phyloP scores from a whole-genome alignment of 2,888 invertebrate genomes.

The Leucoptera coffeella region DNA sequence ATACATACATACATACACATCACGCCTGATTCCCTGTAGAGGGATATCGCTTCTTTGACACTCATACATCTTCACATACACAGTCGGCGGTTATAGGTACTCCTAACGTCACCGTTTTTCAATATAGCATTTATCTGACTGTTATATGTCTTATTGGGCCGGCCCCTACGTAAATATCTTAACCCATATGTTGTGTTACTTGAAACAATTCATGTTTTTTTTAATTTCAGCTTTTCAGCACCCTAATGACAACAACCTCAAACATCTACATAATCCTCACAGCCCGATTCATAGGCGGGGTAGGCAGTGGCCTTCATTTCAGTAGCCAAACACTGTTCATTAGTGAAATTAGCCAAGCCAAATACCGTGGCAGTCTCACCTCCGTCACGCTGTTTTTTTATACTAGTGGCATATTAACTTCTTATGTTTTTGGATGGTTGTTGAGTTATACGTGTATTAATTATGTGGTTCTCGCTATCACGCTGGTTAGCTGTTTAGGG shows the following conservation, averaged over 20 bases:
- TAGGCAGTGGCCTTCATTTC: not conserved
- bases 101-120: too few relatives aligned
- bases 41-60: too few relatives aligned
- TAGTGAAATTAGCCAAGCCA: not conserved
- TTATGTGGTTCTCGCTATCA: not conserved
- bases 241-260: not conserved
- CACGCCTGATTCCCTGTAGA: too few relatives aligned
- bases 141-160: too few relatives aligned
- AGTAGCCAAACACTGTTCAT: not conserved
- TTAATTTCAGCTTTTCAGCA: not conserved
- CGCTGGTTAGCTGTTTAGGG: not conserved
- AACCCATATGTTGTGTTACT: too few relatives aligned
- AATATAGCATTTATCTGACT: too few relatives aligned
- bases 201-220: too few relatives aligned
- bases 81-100: too few relatives aligned
- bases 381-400: not conserved
- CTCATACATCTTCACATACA: too few relatives aligned
- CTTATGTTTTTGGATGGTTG: slow-evolving; percentile 2
- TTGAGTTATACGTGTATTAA: slow-evolving; percentile 1
- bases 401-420: not conserved
- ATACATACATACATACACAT: too few relatives aligned
- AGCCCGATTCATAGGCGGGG: not conserved
- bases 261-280: not conserved
- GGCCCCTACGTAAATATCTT: too few relatives aligned
- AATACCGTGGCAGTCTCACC: not conserved